These are phyloP conservation scores for Dasysyrphus albostriatus DNA, from an alignment of 2,888 invertebrate genomes.

Conservation along the genomic window DNA sequence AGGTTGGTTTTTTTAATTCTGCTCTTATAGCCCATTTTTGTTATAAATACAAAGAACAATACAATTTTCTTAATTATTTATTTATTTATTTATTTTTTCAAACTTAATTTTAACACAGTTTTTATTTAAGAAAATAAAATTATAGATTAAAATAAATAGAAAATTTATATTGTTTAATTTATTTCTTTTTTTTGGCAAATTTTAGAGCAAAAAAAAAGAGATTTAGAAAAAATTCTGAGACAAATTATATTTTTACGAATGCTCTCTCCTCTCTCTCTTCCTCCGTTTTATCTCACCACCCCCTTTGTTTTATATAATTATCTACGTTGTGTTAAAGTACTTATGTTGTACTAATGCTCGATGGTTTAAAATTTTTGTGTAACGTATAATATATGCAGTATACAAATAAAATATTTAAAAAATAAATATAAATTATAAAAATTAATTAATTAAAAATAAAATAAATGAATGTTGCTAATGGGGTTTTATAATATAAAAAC, in stretches of 20 bases:
- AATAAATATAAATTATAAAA: constrained; percentile 26
- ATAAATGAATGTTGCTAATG: constrained; percentile 51
- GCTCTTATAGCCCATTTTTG: constrained; percentile 59
- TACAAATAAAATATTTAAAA: constrained; percentile 28
- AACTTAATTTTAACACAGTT: constrained; percentile 25
- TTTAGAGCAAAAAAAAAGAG: constrained; percentile 52
- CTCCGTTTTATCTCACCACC: constrained; percentile 37
- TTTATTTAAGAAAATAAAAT: neutral
- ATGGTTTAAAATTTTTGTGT: constrained; percentile 49
- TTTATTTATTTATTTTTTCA: constrained; percentile 10
- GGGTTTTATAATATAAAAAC: constrained; percentile 54
- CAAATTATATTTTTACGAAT: constrained; percentile 62
- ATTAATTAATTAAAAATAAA: constrained; percentile 25
- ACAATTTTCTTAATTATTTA: constrained; percentile 1
- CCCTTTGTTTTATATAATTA: constrained; percentile 18
- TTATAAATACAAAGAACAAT: constrained; percentile 22
- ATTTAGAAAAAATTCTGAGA: constrained; percentile 53
- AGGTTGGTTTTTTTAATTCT: constrained; percentile 78
- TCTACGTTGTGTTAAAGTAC: constrained; percentile 69
- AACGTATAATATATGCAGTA: constrained; percentile 33
- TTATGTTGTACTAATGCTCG: constrained; percentile 63
- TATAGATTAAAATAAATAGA: constrained; percentile 27
- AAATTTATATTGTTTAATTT: neutral
- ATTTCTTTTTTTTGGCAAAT: constrained; percentile 18
- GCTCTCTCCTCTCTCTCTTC: constrained; percentile 42